phyloP scores from a whole-genome alignment of 2,888 invertebrate genomes.

The Athalia circularis region DNA sequence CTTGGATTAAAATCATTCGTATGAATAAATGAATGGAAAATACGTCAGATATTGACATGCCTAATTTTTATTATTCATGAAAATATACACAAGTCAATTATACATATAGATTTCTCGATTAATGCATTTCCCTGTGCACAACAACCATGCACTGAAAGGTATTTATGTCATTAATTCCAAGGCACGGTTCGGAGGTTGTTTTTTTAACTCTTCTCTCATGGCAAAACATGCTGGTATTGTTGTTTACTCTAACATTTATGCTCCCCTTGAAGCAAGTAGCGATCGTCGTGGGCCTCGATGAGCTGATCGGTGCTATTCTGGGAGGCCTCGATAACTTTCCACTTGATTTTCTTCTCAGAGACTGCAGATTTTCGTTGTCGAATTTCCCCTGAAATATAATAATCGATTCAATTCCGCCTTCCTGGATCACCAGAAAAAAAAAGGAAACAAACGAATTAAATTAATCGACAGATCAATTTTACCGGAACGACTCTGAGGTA shows the following conservation, averaged over 20 bases:
- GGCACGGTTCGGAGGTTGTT: constrained; percentile 42
- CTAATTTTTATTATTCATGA: neutral
- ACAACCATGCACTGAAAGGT: constrained; percentile 70
- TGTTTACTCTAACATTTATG: constrained; percentile 2
- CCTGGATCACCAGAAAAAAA: too few species aligned
- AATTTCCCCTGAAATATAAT: constrained; percentile 1
- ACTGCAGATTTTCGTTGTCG: neutral
- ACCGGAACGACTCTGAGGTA: constrained; percentile 20
- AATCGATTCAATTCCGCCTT: too few species aligned
- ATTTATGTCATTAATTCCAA: constrained; percentile 48
- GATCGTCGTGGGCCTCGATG: neutral
- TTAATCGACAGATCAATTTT: neutral
- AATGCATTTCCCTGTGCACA: constrained; percentile 75
- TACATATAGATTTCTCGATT: neutral
- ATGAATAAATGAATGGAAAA: constrained; percentile 25
- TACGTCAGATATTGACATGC: neutral
- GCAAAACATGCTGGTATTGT: constrained; percentile 22
- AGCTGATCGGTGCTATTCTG: neutral
- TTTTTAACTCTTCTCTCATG: constrained; percentile 37
- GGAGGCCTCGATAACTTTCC: neutral
- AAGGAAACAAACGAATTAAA: too few species aligned
- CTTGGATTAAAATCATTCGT: neutral
- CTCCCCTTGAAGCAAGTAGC: constrained; percentile 29
- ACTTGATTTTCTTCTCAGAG: constrained; percentile 5
- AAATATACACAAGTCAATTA: neutral